Percentiles rank a stretch among this genome's conserved stretches.
Conservation (phyloP, 2,113 vertebrate genomes). For the Xenopus tropicalis region UCB_Xtro_10.0 CM004449.2:91222001-91222500, state of each 20-base stretch:
- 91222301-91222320: conserved; percentile 67
- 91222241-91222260: conserved; percentile 56
- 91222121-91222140: too few relatives aligned
- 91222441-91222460: conserved; percentile 59
- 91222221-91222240: conserved; percentile 46
- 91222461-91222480: conserved; percentile 50
- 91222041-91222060: too few relatives aligned
- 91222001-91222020: too few relatives aligned
- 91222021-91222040: too few relatives aligned
- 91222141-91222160: too few relatives aligned
- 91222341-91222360: conserved; percentile 77
- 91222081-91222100: too few relatives aligned
- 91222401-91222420: conserved; percentile 86
- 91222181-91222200: not conserved
- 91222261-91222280: conserved; percentile 71
- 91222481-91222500: conserved; percentile 44
- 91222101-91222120: too few relatives aligned
- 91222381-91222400: conserved; percentile 87
- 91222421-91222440: conserved; percentile 52
- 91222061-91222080: too few relatives aligned
- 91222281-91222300: conserved; percentile 76
- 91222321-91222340: conserved; percentile 73
- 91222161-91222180: too few relatives aligned
- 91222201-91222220: not conserved
- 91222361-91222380: conserved; percentile 93